Evolutionary conservation across 2,113 vertebrate genomes (phyloP).

Genomic region (Equus quagga): DNA sequence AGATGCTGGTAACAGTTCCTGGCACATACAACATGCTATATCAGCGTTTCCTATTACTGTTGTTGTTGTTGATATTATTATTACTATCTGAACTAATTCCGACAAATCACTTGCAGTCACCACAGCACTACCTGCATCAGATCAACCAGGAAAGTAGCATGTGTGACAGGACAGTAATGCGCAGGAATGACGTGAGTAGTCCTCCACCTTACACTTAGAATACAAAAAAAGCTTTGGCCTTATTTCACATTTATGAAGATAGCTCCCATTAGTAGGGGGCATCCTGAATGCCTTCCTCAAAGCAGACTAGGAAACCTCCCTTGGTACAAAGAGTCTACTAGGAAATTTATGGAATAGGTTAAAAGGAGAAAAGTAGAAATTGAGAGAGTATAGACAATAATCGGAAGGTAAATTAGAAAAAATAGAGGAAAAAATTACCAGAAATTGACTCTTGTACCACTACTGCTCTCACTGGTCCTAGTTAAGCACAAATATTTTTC

Average conservation of each 20-base stretch:
- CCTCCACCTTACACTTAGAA: background rate
- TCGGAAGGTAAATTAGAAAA: background rate
- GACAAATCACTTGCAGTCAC: background rate
- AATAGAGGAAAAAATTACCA: background rate
- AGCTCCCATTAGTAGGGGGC: background rate
- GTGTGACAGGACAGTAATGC: background rate
- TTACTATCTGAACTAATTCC: background rate
- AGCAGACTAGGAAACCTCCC: background rate
- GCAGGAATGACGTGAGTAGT: background rate
- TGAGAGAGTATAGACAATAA: background rate
- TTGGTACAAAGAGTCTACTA: background rate
- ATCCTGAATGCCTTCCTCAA: background rate
- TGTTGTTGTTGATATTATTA: background rate
- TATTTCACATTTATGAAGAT: background rate
- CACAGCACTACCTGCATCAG: background rate
- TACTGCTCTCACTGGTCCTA: background rate
- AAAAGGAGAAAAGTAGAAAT: constrained; percentile 14
- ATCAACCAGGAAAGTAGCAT: background rate
- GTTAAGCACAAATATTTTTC: background rate
- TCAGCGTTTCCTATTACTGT: background rate
- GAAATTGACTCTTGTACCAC: background rate
- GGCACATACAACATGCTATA: background rate
- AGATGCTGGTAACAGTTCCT: background rate
- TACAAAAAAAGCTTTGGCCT: background rate
- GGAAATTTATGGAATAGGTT: background rate